Evolutionary conservation across 2,113 vertebrate genomes (phyloP), one percentile per base, ranked within the genome.

Genomic region (Ariopsis seemanni): DNA sequence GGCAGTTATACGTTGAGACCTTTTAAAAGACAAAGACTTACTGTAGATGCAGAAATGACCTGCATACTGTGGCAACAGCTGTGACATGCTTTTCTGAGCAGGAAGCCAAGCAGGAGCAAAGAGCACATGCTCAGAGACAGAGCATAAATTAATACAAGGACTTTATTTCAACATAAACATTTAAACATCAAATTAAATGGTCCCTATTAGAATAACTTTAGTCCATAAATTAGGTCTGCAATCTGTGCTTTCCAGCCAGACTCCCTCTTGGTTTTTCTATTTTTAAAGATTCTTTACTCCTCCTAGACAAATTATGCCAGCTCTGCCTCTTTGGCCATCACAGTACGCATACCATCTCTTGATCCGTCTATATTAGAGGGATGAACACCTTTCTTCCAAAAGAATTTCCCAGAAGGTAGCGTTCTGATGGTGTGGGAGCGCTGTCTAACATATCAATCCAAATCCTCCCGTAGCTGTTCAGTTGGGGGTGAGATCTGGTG

Each of bases 231-330:
- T 55, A 71, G 52, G 67, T 67, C 62, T 67, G 60, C 25, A 65
- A 65, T 67, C 60, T 83, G 42, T 83, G 82, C 57, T 62, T 82
- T 83, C 82, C 22, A 67, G 82, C 42, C 82, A 67, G 62, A 27
- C 82, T 53, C 82, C 62, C 82, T 27, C 25, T 52, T 83, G 82
- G 62, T 50, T 67, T 67, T 83, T 83, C 62, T 53, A 53, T 83
- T 85, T 85, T 72, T 58, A 85, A 85, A 57, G 30, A 82, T 48
- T 42, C 65, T 83, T 71, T 84, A 67, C 50, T 71, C 82, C 82
- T 52, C 48, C 82, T 30, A 27, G 58, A 83, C 42, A 65, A 27
- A 83, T 71, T 6, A 55, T 84, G 82, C 27, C 82, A 83, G 48
- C 62, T 18, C 42, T 83, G 62, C 25, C 42, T 83, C 53, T 74